Conservation (phyloP, 2,797 vertebrate species). For the Rhabdomys pumilio region DNA sequence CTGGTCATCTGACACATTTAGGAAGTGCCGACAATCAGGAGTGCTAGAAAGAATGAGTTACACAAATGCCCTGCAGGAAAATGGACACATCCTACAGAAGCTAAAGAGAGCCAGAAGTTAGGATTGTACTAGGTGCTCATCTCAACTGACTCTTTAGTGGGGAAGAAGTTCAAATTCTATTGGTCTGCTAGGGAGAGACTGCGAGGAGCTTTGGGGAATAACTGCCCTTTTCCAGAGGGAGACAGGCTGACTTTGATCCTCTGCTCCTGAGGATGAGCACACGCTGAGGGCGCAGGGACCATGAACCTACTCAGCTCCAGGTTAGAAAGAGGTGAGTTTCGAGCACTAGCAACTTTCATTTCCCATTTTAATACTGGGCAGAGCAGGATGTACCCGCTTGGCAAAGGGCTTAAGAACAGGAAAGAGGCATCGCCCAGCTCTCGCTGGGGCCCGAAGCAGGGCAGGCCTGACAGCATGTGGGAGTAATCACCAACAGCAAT, state of each 20-base stretch:
- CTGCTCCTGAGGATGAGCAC: not conserved
- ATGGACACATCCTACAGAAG: not conserved
- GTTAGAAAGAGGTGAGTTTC: not conserved
- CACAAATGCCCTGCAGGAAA: not conserved
- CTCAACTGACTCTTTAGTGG: not conserved
- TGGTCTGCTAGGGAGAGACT: not conserved
- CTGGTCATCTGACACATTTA: not conserved
- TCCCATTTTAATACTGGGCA: conserved; percentile 19
- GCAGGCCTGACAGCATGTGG: conserved; percentile 73
- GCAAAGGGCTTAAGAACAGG: conserved; percentile 37
- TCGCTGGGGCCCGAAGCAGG: conserved; percentile 32
- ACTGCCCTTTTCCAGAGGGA: not conserved
- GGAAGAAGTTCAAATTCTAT: not conserved
- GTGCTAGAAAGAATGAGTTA: not conserved
- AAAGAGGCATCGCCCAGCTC: conserved; percentile 46
- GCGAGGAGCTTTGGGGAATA: conserved; percentile 13
- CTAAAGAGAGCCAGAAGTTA: conserved; percentile 38
- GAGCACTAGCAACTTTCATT: not conserved
- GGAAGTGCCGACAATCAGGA: not conserved
- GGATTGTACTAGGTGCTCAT: not conserved
- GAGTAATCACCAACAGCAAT: conserved; percentile 83
- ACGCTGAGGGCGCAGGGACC: not conserved
- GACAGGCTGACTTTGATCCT: conserved; percentile 1
- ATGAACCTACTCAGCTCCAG: not conserved
- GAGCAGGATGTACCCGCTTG: not conserved